Conservation (phyloP, 1,140 invertebrate genomes). For the Zaprionus gabonicus region DNA sequence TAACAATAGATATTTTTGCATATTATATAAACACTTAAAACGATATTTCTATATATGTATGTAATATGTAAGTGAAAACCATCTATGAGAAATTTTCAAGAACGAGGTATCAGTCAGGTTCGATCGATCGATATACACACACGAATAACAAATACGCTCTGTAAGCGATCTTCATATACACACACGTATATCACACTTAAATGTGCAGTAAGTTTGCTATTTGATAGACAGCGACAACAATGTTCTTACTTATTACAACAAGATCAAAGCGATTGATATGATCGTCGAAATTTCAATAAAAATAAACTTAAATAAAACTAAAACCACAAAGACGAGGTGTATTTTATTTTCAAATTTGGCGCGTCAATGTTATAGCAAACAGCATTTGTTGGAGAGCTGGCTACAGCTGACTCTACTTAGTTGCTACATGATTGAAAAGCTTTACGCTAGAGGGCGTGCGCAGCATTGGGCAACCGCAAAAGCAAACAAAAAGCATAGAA, state of each 20-base stretch:
- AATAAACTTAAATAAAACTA: slow-evolving; percentile 75
- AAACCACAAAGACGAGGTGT: not conserved
- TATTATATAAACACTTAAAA: slow-evolving; percentile 75
- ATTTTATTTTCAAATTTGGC: slow-evolving; percentile 13
- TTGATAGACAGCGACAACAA: slow-evolving; percentile 50
- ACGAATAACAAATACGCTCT: not conserved
- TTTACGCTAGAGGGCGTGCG: slow-evolving; percentile 34
- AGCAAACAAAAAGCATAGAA: slow-evolving; percentile 46
- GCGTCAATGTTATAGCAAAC: not conserved
- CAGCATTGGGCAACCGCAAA: slow-evolving; percentile 12
- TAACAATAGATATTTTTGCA: slow-evolving; percentile 82
- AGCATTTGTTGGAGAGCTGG: slow-evolving; percentile 13
- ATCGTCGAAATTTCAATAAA: slow-evolving; percentile 78
- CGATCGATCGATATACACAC: slow-evolving; percentile 4
- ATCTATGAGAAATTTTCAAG: slow-evolving; percentile 55
- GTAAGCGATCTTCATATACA: slow-evolving; percentile 55
- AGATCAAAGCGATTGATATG: slow-evolving; percentile 68
- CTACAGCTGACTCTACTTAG: not conserved
- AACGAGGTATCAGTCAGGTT: slow-evolving; percentile 1
- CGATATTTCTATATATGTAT: slow-evolving; percentile 64
- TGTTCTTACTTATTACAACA: slow-evolving; percentile 63
- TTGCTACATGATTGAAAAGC: slow-evolving; percentile 19
- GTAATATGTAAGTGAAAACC: slow-evolving; percentile 63
- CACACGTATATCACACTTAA: slow-evolving; percentile 49
- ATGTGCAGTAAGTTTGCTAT: slow-evolving; percentile 69